Base-by-base conservation (phyloP, 2,888 invertebrate genomes). In the Acanthopleura granulata region DNA sequence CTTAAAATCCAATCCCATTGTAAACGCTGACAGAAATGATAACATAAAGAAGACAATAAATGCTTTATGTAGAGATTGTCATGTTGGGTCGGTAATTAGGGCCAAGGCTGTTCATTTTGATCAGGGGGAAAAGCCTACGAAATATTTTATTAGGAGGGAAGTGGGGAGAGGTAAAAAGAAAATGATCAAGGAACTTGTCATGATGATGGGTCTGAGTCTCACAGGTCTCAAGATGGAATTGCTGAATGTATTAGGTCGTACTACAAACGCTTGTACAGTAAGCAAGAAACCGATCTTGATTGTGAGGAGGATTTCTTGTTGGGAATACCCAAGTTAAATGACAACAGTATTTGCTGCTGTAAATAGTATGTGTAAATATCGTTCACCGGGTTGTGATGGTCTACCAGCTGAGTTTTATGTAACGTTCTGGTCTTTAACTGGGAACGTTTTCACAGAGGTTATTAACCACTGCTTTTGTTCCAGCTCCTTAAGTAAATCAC, bases 311-410 rank as follows among this genome's bases (percentile, higher is more conserved):
- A 66, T 3, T 66, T 27, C 25, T 3, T 66, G 3, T 6, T 27
- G 1, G 22, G 9, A 40, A 3, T 66, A 12, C 66, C 66, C 4
- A 27, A 3, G 16, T 66, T 66, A 66, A 16, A 22, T 27, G 29
- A 66, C 12, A 66, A 25, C 16, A 18, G 15, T 3, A 66, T 3
- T 66, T 27, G 25, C 6, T 25, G 66, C 25, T 6, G 57, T 22
- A n/a, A n/a, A 57, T 6, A n/a, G 12, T 22, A n/a, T 57, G 81
- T 74, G 4, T 40, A 40, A 40, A 40, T 40, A 40, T 9, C 40
- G 40, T 40, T 40, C 40, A 3, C 40, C 4, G 3, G 40, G 40
- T 40, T 6, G 9, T 3, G 40, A 40, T 9, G n/a, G n/a, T n/a
- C n/a, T n/a, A n/a, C n/a, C n/a, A n/a, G n/a, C n/a, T n/a, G n/a